These are phyloP conservation scores for Ochotona curzoniae DNA, from an alignment of 2,113 vertebrate species.

Conservation along the genomic window DNA sequence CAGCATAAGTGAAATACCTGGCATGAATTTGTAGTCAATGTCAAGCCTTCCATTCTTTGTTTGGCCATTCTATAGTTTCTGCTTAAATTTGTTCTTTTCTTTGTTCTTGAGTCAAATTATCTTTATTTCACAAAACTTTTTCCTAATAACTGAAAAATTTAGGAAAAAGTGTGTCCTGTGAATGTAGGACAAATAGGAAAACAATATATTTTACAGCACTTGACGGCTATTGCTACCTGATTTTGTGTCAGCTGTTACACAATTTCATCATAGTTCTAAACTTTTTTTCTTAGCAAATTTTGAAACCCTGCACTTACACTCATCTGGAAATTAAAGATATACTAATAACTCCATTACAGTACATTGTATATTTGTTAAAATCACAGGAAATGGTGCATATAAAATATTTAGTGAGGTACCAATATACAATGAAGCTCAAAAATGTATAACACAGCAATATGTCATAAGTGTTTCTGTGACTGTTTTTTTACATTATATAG, in stretches of 20 bases:
- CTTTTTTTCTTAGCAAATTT: neutral
- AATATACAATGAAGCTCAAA: accelerated
- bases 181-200: neutral
- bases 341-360: neutral
- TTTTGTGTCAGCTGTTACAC: neutral
- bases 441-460: neutral
- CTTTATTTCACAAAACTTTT: neutral
- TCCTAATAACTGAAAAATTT: neutral
- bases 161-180: neutral
- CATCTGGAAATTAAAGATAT: neutral
- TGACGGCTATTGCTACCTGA: neutral
- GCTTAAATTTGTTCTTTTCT: neutral
- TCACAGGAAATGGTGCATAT: neutral
- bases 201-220: neutral
- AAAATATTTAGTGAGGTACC: neutral
- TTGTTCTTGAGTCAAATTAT: neutral
- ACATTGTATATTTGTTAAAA: neutral
- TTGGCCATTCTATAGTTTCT: neutral
- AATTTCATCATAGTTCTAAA: neutral
- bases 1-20: neutral
- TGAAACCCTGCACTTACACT: neutral
- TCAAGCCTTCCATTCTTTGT: neutral
- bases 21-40: neutral
- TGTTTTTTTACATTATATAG: neutral
- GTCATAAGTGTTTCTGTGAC: neutral